Evolutionary conservation across 2,888 invertebrate species (phyloP).

Genomic region (Cataglyphis altisquamis): DNA sequence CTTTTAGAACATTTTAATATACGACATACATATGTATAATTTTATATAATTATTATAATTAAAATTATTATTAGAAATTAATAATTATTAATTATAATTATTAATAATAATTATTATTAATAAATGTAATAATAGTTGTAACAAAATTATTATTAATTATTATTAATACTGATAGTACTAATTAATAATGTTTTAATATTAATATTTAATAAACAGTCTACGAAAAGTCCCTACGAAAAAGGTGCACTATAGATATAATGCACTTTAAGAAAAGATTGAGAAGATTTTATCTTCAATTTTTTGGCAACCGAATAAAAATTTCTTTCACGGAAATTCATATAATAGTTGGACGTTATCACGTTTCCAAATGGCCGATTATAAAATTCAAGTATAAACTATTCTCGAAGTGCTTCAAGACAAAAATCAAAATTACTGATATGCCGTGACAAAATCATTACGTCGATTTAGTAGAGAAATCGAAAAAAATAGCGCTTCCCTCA

Average conservation of each 20-base stretch:
- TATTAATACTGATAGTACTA: too few relatives aligned
- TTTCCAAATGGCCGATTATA: constrained; percentile 8
- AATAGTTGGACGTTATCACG: constrained; percentile 10
- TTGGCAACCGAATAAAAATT: background rate
- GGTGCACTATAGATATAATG: background rate
- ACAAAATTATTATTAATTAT: background rate
- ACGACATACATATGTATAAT: background rate
- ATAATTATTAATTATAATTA: background rate
- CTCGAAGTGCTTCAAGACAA: background rate
- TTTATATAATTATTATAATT: background rate
- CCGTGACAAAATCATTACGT: background rate
- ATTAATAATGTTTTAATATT: background rate
- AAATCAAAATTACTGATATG: constrained; percentile 24
- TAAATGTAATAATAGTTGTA: background rate
- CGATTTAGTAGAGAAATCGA: constrained; percentile 11
- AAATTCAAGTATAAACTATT: background rate
- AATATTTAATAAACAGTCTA: background rate
- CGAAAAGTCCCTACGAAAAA: too few relatives aligned
- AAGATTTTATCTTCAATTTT: background rate
- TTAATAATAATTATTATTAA: background rate
- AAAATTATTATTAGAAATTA: background rate
- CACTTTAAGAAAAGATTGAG: background rate
- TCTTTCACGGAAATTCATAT: background rate
- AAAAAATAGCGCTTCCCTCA: background rate
- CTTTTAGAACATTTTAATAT: background rate